Conservation (phyloP, 2,797 vertebrate genomes). For the Choloepus didactylus region DNA sequence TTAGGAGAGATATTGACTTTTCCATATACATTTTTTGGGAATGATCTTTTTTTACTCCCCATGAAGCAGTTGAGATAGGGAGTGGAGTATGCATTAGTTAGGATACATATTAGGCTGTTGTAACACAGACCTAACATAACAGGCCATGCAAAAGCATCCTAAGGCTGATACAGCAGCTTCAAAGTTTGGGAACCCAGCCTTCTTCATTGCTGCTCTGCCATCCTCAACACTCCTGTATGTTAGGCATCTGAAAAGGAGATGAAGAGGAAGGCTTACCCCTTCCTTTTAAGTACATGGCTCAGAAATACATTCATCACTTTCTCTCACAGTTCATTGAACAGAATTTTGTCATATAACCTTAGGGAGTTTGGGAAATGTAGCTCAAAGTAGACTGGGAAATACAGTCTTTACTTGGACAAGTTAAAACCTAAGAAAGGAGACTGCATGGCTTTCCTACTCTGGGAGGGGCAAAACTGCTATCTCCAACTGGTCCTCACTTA, state of each 20-base stretch:
- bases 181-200: background rate
- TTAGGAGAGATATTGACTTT: constrained; percentile 49
- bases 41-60: background rate
- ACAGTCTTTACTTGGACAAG: background rate
- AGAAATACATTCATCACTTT: background rate
- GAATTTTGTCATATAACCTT: background rate
- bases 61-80: background rate
- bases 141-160: background rate
- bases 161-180: background rate
- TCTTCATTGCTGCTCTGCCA: background rate
- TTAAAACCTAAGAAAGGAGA: constrained; percentile 4
- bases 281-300: background rate
- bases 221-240: constrained; percentile 4
- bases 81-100: background rate
- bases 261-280: background rate
- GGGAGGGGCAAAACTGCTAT: background rate
- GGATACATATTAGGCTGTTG: background rate
- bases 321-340: background rate
- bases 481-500: background rate
- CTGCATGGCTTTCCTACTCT: background rate
- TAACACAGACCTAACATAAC: background rate
- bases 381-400: background rate
- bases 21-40: background rate
- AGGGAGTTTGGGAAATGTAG: background rate
- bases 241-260: background rate